Base-by-base conservation (phyloP, 2,888 invertebrate genomes). In the Incurvaria masculella region DNA sequence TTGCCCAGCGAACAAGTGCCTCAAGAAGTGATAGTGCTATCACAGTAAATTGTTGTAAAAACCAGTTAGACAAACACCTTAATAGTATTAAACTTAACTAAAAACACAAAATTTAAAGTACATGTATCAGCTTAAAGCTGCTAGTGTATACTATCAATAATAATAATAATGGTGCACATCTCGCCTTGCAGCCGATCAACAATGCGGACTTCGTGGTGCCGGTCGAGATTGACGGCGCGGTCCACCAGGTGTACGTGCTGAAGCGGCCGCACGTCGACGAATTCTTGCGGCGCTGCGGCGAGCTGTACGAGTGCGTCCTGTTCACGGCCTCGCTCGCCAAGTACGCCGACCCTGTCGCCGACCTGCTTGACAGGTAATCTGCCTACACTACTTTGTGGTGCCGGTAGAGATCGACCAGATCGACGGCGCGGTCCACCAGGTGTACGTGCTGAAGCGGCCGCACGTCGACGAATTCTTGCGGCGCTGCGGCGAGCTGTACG, bases 121-220 rank as follows among this genome's bases (percentile, higher is more conserved):
- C n/a, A n/a, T n/a, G n/a, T n/a, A n/a, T n/a, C n/a, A n/a, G n/a
- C n/a, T n/a, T n/a, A n/a, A n/a, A n/a, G n/a, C n/a, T n/a, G n/a
- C n/a, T n/a, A n/a, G n/a, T n/a, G n/a, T n/a, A n/a, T n/a, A n/a
- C n/a, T n/a, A n/a, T n/a, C n/a, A n/a, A n/a, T n/a, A n/a, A n/a
- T n/a, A n/a, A n/a, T n/a, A n/a, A n/a, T n/a, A n/a, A n/a, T n/a
- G n/a, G n/a, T n/a, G n/a, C n/a, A n/a, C n/a, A n/a, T n/a, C n/a
- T n/a, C n/a, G n/a, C n/a, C n/a, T 80, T 85, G 45, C 81, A 98
- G 94, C 98, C 98, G 56, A 97, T 99, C 74, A 94, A 92, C 81
- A 98, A 98, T 82, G 98, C 99, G 57, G 99, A 99, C 81, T 99
- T 99, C 81, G 93, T 99, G 65, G 98, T 99, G 66, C 98, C 99